phyloP scores from a whole-genome alignment of 2,113 vertebrate species.

The Octodon degus region DNA sequence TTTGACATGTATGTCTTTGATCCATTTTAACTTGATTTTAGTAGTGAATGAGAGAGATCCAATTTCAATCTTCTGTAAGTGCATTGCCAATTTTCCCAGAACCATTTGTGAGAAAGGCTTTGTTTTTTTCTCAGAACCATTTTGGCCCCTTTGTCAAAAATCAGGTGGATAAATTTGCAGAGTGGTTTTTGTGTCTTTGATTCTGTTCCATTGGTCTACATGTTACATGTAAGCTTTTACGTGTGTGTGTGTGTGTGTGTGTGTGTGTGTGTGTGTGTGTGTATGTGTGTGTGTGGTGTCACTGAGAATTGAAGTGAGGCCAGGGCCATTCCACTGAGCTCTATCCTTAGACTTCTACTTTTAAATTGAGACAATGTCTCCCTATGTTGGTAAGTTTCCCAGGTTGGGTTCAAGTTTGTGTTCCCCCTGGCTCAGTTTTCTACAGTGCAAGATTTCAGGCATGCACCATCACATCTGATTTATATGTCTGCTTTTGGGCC shows the following conservation, averaged over 20 bases:
- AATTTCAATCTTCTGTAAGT: background rate
- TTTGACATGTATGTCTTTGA: background rate
- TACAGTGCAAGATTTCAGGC: background rate
- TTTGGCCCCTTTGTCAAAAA: background rate
- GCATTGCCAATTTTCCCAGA: background rate
- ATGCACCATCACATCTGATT: background rate
- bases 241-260: background rate
- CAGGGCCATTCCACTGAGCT: background rate
- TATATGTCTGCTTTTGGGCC: background rate
- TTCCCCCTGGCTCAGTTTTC: background rate
- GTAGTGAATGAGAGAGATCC: background rate
- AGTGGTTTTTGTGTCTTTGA: background rate
- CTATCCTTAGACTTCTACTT: background rate
- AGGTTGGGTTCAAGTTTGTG: background rate
- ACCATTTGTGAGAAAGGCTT: background rate
- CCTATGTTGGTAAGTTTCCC: background rate
- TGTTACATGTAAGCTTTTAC: background rate
- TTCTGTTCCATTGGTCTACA: background rate
- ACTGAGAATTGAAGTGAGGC: background rate
- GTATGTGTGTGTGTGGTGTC: background rate
- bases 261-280: background rate
- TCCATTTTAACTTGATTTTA: background rate
- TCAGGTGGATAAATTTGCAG: background rate
- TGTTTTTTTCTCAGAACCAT: background rate
- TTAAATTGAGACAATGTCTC: background rate